Conservation (phyloP, 2,797 vertebrate species). For the Petrocephalus schoutedeni region DNA sequence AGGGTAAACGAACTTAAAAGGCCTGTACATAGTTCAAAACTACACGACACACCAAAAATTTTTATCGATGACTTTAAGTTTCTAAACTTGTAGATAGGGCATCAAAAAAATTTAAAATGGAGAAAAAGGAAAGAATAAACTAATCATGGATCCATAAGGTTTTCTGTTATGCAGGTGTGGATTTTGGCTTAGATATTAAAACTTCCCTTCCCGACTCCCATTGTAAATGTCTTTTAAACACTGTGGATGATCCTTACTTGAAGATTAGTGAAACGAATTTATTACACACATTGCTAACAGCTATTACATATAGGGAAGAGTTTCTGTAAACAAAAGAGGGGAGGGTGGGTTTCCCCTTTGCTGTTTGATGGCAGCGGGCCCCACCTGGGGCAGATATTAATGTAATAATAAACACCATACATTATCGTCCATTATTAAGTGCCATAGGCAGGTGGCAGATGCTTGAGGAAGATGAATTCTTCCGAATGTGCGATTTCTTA, state of each 20-base stretch:
- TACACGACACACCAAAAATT: neutral
- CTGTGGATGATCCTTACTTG: neutral
- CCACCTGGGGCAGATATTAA: neutral
- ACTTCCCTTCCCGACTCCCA: neutral
- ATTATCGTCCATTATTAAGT: constrained; percentile 22
- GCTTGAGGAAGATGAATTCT: neutral
- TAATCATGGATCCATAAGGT: neutral
- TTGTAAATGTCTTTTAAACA: neutral
- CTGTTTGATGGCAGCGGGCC: neutral
- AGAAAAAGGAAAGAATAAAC: neutral
- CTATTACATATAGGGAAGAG: neutral
- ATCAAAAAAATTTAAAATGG: neutral
- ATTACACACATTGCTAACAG: neutral
- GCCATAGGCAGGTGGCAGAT: neutral
- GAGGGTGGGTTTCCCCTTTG: neutral
- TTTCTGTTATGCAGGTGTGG: neutral
- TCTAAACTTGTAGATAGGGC: neutral
- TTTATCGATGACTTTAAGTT: neutral
- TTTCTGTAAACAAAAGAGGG: neutral
- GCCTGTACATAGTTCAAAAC: neutral
- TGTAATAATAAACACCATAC: neutral
- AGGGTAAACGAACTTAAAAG: neutral
- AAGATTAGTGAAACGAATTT: neutral
- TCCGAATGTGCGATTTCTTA: neutral
- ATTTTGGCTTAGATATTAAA: neutral